Evolutionary conservation across 2,888 invertebrate genomes (phyloP).

Genomic region (Tipula helvola): DNA sequence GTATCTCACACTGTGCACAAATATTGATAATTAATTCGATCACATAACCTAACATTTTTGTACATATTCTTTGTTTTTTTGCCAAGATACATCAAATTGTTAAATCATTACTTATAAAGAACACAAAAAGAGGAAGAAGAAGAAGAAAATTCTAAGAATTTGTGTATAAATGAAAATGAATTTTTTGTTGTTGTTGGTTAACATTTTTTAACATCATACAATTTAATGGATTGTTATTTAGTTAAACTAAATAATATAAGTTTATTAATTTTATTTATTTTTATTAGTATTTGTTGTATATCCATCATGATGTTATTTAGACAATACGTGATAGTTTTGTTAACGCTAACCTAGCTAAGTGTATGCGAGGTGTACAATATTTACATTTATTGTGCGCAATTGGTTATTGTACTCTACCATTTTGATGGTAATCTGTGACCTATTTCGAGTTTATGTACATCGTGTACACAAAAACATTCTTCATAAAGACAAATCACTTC

Average conservation of each 20-base stretch:
- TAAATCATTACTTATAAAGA: neutral
- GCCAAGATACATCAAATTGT: neutral
- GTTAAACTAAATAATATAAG: neutral
- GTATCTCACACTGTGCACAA: neutral
- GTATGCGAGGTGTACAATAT: neutral
- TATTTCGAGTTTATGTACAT: neutral
- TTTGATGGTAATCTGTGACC: neutral
- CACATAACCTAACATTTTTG: neutral
- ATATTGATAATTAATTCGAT: neutral
- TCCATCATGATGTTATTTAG: neutral
- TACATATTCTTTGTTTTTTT: neutral
- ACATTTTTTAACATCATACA: neutral
- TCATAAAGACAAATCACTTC: neutral
- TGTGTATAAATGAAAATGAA: neutral
- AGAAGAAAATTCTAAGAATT: neutral
- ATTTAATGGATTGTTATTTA: neutral
- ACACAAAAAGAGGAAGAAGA: neutral
- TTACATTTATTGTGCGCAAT: neutral
- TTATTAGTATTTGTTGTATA: neutral
- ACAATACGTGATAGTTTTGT: neutral
- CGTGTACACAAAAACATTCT: neutral
- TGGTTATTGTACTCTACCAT: neutral
- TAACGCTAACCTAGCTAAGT: neutral
- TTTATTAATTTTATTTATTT: neutral
- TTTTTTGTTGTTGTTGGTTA: neutral